Base-by-base conservation (phyloP, 2,113 vertebrate species). In the Oenanthe melanoleuca region DNA sequence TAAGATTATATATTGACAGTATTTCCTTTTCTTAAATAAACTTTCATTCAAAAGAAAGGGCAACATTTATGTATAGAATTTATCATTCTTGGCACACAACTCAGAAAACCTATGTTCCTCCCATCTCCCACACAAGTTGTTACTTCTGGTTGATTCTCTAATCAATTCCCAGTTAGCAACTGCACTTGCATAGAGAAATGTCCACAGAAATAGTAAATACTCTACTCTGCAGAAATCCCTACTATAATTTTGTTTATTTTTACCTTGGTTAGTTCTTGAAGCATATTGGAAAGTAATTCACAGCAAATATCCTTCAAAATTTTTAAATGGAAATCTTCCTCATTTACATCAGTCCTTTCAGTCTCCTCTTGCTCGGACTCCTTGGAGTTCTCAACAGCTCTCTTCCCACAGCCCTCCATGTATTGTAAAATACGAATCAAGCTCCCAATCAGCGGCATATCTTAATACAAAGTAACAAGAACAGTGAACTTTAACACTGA, bases 211-310 rank as follows among this genome's bases (percentile, higher is more conserved):
- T 8, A 78, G 7, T 5, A 73, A 37, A 0, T 1, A 37, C 24
- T 47, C 38, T 29, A 64, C 9, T 6, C 15, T 40, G 5, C n/a
- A 86, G 49, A 89, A 84, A 72, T 45, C 16, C 14, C 11, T 34
- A 22, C 29, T 9, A 9, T 8, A 72, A 90, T 57, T 80, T 47
- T 20, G 5, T 87, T 57, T 55, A 40, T 83, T 94, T 73, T 87
- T 97, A 98, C 98, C 98, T 98, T 98, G 60, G 98, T 95, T 91
- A 99, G 95, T 34, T 97, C 83, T 84, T 96, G 86, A 86, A 99
- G 97, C 85, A 99, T 96, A 95, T 98, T 98, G 69, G 99, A 98
- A 57, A 99, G 98, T 79, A 99, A 98, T 97, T 99, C 99, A 69
- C 98, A 97, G 63, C 98, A 98, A 91, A 99, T 98, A 88, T 99